Evolutionary conservation across 1,140 invertebrate species (phyloP), one percentile per base, ranked within the genome.

Genomic region (Helicoverpa armigera): DNA sequence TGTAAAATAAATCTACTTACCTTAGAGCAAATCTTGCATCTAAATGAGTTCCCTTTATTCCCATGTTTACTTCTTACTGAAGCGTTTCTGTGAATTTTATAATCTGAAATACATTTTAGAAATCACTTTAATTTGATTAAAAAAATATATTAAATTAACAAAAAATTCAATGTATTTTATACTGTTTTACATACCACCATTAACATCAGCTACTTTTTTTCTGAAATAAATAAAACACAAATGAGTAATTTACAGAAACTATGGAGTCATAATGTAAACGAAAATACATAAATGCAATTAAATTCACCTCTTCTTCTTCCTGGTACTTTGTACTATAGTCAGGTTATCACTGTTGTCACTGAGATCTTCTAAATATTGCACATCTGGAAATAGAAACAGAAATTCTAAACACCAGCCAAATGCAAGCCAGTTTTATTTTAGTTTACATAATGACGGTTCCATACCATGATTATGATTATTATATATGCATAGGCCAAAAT

Each of bases 1-100:
- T n/a, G n/a, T n/a, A 3, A 58, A 56, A 10, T 23, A 23, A 11
- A 23, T 58, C 16, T 14, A 18, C n/a, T 65, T 84, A 85, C 85
- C 81, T 85, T 84, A 74, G 67, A 72, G 79, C 85, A 86, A 54
- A 81, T 70, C 48, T 70, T 72, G 67, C 85, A 86, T 58, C 29
- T 54, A 72, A 85, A 73, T 73, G 23, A 56, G 18, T 75, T 83
- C n/a, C 16, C 60, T 72, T 65, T 83, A 14, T 65, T 83, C 11
- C 16, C 14, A 29, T 63, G 23, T 67, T 35, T 56, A 67, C 16
- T 79, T 74, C 63, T 58, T 7, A 74, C 18, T 54, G 51, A 35
- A 54, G 5, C 10, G 2, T 53, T 53, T 70, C 4, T 2, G 14
- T 18, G 23, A 11, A 7, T 48, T 3, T 35, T 54, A n/a, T 23